phyloP scores from a whole-genome alignment of 1,140 invertebrate genomes.

The Drosophila suzukii region DNA sequence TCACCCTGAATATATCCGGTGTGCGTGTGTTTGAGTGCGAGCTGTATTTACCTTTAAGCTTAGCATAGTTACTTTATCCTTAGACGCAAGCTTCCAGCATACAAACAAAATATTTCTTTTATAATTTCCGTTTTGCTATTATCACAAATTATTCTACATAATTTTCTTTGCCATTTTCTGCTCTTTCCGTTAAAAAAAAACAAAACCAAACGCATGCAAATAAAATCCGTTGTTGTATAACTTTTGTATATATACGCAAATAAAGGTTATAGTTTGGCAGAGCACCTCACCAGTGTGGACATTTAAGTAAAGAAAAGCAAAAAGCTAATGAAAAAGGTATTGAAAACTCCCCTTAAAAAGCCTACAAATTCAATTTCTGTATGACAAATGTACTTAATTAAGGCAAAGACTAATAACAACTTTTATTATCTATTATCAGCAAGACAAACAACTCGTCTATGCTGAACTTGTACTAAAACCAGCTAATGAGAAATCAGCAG shows the following conservation, averaged over 20 bases:
- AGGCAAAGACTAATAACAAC: conserved; percentile 3
- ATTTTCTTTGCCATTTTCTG: conserved; percentile 61
- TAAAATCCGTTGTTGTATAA: conserved; percentile 48
- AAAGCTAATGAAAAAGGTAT: conserved; percentile 53
- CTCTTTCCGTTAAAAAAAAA: conserved; percentile 47
- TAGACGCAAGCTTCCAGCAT: conserved; percentile 47
- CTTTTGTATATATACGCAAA: conserved; percentile 52
- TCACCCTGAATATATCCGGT: conserved; percentile 9
- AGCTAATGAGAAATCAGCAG: conserved; percentile 77
- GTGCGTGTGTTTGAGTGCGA: conserved; percentile 28
- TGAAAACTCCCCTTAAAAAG: conserved; percentile 31
- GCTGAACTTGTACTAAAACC: conserved; percentile 86
- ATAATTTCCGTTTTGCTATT: conserved; percentile 52
- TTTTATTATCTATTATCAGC: conserved; percentile 26
- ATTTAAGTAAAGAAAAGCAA: conserved; percentile 69
- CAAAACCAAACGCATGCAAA: conserved; percentile 39
- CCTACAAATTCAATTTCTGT: neutral
- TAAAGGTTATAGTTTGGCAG: conserved; percentile 81
- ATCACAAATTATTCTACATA: conserved; percentile 35
- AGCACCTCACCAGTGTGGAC: conserved; percentile 81
- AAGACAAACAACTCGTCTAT: conserved; percentile 86
- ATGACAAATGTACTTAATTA: neutral
- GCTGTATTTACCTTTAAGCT: conserved; percentile 47
- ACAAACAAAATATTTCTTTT: conserved; percentile 26
- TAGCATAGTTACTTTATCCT: conserved; percentile 50